These are phyloP conservation scores for Astyanax mexicanus DNA, from an alignment of 2,797 vertebrate species.

Conservation along the genomic window DNA sequence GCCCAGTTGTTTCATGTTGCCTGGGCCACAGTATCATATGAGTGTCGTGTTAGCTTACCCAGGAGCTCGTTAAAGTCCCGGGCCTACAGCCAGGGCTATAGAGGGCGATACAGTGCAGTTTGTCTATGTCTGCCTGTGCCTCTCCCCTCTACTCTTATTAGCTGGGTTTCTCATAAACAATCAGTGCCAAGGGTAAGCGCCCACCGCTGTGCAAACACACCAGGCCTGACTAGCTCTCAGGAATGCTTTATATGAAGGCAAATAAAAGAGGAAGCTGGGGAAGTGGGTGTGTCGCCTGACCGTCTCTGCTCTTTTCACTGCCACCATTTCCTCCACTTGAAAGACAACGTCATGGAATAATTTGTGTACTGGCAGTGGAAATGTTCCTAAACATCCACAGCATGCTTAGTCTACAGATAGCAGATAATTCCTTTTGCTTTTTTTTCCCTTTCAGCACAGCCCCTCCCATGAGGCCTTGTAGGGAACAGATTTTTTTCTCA, in stretches of 20 bases:
- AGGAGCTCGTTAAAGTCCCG: constrained; percentile 70
- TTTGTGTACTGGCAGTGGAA: constrained; percentile 62
- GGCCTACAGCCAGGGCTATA: constrained; percentile 74
- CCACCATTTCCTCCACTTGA: constrained; percentile 78
- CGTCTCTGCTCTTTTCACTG: constrained; percentile 70
- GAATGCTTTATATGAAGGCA: constrained; percentile 85
- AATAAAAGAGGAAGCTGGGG: constrained; percentile 77
- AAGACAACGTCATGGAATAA: constrained; percentile 75
- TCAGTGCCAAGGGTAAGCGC: constrained; percentile 77
- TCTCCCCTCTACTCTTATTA: constrained; percentile 75
- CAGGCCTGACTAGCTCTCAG: constrained; percentile 80
- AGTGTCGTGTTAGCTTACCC: constrained; percentile 63
- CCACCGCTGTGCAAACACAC: constrained; percentile 82
- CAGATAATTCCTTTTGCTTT: constrained; percentile 61
- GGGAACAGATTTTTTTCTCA: constrained; percentile 1
- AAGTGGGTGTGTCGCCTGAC: constrained; percentile 78
- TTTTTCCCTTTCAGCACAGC: constrained; percentile 23
- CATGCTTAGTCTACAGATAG: constrained; percentile 74
- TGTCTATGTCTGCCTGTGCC: constrained; percentile 63
- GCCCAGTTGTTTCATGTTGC: constrained; percentile 24
- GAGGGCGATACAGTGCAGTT: constrained; percentile 69
- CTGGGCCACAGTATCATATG: constrained; percentile 56
- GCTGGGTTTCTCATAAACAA: constrained; percentile 77
- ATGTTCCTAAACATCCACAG: constrained; percentile 68
- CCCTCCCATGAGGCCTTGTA: constrained; percentile 32